A percentile compares a stretch with the other conserved stretches of the same genome.
Evolutionary conservation across 1,140 invertebrate species (phyloP).

Genomic region (Drosophila ercepeae): DNA sequence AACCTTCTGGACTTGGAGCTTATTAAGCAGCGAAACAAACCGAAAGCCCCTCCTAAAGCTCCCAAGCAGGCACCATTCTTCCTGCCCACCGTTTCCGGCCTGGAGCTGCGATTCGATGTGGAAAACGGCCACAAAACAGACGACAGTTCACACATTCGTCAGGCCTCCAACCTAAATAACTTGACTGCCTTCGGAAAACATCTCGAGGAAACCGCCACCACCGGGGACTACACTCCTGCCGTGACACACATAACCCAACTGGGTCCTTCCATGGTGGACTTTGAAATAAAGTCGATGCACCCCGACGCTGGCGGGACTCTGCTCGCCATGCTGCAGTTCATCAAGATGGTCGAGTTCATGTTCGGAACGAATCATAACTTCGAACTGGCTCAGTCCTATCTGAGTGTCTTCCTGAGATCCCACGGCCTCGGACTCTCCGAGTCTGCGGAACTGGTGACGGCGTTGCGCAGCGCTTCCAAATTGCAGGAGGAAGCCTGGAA

Average conservation of each 20-base stretch:
- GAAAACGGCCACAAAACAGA: slow-evolving; percentile 84
- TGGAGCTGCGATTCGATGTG: slow-evolving; percentile 93
- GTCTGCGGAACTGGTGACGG: slow-evolving; percentile 85
- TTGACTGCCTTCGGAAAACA: slow-evolving; percentile 88
- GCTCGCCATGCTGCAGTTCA: slow-evolving; percentile 90
- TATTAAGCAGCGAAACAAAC: slow-evolving; percentile 96
- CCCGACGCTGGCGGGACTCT: slow-evolving; percentile 89
- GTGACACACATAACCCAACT: slow-evolving; percentile 91
- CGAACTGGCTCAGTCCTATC: slow-evolving; percentile 96
- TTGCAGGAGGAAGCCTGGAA: slow-evolving; percentile 88
- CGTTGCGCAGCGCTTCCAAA: slow-evolving; percentile 86
- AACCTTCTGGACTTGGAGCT: slow-evolving; percentile 96
- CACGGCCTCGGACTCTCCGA: slow-evolving; percentile 88
- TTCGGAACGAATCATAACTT: slow-evolving; percentile 92
- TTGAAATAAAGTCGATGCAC: slow-evolving; percentile 93
- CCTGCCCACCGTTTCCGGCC: slow-evolving; percentile 93
- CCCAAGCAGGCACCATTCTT: slow-evolving; percentile 97
- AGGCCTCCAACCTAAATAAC: slow-evolving; percentile 86
- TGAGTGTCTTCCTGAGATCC: slow-evolving; percentile 95
- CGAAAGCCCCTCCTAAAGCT: slow-evolving; percentile 91
- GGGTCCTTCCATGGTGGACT: slow-evolving; percentile 94
- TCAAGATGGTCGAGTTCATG: slow-evolving; percentile 90
- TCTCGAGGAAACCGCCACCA: slow-evolving; percentile 84
- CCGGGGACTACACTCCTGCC: slow-evolving; percentile 85
- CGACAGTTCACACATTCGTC: slow-evolving; percentile 85